These are phyloP conservation scores for Unio delphinus DNA, from an alignment of 2,888 invertebrate genomes.

Conservation along the genomic window DNA sequence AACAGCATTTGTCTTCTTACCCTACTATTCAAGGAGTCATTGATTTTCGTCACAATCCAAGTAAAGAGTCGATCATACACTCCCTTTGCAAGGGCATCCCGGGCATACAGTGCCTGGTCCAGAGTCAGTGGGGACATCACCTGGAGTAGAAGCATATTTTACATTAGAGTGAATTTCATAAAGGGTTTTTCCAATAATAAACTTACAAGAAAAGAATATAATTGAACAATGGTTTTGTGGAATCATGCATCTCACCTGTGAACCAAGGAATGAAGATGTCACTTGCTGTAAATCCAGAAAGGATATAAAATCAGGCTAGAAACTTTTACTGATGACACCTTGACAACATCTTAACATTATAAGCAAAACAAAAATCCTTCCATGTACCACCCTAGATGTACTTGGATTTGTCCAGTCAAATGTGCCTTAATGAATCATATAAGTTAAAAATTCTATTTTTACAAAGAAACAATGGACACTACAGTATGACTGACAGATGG, in stretches of 20 bases:
- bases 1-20: conserved; percentile 21
- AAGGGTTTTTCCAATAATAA: not conserved
- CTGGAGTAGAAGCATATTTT: conserved; percentile 35
- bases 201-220: not conserved
- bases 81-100: conserved; percentile 92
- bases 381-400: no score
- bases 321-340: no score
- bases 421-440: no score
- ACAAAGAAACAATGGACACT: no score
- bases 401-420: no score
- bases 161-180: not conserved
- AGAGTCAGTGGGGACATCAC: conserved; percentile 85
- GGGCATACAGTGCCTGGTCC: conserved; percentile 86
- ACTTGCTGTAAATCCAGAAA: no score
- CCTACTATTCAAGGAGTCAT: conserved; percentile 71
- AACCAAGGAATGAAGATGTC: not conserved
- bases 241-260: not conserved
- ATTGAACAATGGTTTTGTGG: not conserved
- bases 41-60: conserved; percentile 88
- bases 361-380: no score
- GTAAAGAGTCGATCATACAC: conserved; percentile 91
- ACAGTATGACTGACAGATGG: no score
- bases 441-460: no score
- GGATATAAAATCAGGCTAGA: no score
- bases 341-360: no score